These are phyloP conservation scores for Metacarcinus magister DNA, from an alignment of 2,888 invertebrate species.

Conservation along the genomic window DNA sequence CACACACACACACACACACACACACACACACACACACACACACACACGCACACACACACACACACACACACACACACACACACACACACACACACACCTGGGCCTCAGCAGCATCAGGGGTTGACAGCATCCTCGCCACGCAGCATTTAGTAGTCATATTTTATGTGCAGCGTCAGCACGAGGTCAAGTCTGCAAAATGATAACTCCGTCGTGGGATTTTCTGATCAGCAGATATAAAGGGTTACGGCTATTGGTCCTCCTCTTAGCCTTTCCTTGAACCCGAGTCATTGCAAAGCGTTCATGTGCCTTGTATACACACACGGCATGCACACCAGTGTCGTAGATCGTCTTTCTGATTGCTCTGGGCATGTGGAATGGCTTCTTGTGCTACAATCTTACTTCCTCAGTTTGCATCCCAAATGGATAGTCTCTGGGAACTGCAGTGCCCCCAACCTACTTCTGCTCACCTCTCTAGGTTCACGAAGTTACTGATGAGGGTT, in stretches of 20 bases:
- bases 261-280: too few relatives aligned
- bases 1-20: too few relatives aligned
- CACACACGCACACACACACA: constrained; percentile 13
- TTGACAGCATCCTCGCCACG: not conserved
- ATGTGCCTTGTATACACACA: not conserved
- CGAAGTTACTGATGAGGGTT: not conserved
- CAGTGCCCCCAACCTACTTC: not conserved
- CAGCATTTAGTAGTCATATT: not conserved
- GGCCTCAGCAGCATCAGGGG: too few relatives aligned
- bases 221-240: too few relatives aligned
- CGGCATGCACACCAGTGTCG: not conserved
- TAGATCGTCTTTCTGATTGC: not conserved
- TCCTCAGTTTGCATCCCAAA: not conserved
- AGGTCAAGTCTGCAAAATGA: too few relatives aligned
- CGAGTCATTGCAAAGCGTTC: too few relatives aligned
- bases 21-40: not conserved
- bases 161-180: not conserved
- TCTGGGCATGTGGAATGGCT: not conserved
- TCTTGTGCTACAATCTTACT: not conserved
- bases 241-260: too few relatives aligned
- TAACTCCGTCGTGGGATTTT: too few relatives aligned
- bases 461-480: not conserved
- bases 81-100: not conserved
- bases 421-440: not conserved
- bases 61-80: constrained; percentile 22